Percentiles rank a stretch among this genome's conserved stretches.
phyloP scores from a whole-genome alignment of 2,113 vertebrate genomes.

The Gnathonemus echidnorhynchus region DNA sequence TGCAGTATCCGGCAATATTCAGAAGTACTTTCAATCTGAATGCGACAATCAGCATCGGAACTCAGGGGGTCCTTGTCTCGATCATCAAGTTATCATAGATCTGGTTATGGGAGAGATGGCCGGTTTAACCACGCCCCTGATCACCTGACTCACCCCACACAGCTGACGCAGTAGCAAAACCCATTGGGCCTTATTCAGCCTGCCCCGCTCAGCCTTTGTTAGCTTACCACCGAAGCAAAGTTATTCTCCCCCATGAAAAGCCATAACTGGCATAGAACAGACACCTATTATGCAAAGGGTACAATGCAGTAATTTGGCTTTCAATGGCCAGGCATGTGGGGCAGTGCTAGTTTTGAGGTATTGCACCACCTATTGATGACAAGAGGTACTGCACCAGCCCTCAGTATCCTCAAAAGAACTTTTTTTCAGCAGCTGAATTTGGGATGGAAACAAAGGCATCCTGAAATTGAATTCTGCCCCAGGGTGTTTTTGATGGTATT shows the following conservation, averaged over 20 bases:
- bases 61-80: neutral
- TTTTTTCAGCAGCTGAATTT: neutral
- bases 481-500: constrained; percentile 16
- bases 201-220: neutral
- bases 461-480: constrained; percentile 21
- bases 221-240: neutral
- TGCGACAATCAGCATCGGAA: neutral
- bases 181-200: neutral
- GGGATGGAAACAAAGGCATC: neutral
- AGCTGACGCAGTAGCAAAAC: neutral
- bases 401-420: neutral
- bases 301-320: neutral
- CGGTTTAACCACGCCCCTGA: neutral
- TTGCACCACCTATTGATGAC: neutral
- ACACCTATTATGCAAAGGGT: neutral
- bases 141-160: neutral
- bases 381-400: neutral
- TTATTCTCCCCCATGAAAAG: neutral
- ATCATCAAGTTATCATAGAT: neutral
- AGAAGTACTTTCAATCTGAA: neutral
- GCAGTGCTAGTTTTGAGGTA: neutral
- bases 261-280: neutral
- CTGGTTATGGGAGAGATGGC: neutral
- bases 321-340: neutral
- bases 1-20: neutral